Percentiles rank a stretch among this genome's conserved stretches.
These are phyloP conservation scores for Mormyrus iriodes DNA, from an alignment of 2,113 vertebrate species.

Conservation along the genomic window DNA sequence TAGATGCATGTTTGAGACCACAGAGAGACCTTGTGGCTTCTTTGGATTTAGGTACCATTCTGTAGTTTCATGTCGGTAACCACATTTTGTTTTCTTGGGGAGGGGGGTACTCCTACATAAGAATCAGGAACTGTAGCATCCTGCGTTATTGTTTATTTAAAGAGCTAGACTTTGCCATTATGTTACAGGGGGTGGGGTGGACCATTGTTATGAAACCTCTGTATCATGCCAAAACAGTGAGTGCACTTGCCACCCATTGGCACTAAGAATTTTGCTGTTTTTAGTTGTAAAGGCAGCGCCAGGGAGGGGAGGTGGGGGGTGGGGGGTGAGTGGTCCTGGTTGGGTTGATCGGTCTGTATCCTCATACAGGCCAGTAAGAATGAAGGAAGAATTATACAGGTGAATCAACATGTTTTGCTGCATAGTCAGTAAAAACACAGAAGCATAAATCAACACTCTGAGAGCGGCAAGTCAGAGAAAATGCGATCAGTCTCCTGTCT, in stretches of 20 bases:
- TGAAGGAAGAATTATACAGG: neutral
- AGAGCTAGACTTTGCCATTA: neutral
- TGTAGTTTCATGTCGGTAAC: neutral
- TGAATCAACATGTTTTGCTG: neutral
- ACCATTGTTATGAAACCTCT: neutral
- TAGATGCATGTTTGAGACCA: neutral
- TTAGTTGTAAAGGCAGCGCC: neutral
- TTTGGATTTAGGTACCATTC: neutral
- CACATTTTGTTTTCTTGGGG: neutral
- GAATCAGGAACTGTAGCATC: neutral
- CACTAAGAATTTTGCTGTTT: neutral
- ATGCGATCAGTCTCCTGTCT: neutral
- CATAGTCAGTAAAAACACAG: neutral
- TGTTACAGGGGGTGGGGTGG: neutral
- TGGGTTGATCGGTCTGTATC: neutral
- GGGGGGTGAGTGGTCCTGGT: neutral
- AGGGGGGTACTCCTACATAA: neutral
- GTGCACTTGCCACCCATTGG: conserved; percentile 29
- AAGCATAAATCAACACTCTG: neutral
- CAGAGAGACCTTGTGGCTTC: neutral
- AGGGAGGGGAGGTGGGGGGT: neutral
- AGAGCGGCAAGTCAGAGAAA: neutral
- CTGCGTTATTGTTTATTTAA: neutral
- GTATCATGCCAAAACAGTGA: neutral
- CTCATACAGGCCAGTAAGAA: neutral